These are phyloP conservation scores for Ctenopoma kingsleyae DNA, from an alignment of 2,797 vertebrate genomes.

Conservation along the genomic window DNA sequence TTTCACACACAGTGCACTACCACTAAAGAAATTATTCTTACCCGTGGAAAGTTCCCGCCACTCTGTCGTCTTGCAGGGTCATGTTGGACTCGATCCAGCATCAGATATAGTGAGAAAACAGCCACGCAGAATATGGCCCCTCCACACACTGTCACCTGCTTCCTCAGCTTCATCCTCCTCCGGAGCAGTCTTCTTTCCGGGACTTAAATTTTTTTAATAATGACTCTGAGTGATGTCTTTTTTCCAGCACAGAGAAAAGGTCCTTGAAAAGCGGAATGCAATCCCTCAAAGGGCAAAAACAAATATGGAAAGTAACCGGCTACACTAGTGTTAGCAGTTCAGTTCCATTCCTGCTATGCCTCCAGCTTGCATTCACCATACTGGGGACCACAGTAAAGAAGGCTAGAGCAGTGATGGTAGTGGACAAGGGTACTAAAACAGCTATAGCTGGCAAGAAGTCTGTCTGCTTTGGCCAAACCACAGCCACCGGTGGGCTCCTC, in stretches of 20 bases:
- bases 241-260: constrained; percentile 41
- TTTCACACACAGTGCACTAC: constrained; percentile 12
- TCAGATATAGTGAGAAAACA: constrained; percentile 98
- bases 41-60: constrained; percentile 96
- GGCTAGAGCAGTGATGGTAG: constrained; percentile 44
- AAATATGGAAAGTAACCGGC: constrained; percentile 37
- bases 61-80: constrained; percentile 92
- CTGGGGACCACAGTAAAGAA: constrained; percentile 50
- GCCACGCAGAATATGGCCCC: constrained; percentile 99
- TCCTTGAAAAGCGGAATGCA: constrained; percentile 50
- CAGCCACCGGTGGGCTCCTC: constrained; percentile 77
- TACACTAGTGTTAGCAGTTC: constrained; percentile 52
- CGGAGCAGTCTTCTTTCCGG: constrained; percentile 35
- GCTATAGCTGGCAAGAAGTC: constrained; percentile 70
- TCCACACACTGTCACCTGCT: constrained; percentile 97
- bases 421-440: constrained; percentile 65
- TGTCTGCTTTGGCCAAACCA: constrained; percentile 76
- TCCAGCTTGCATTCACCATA: constrained; percentile 70
- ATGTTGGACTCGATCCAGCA: constrained; percentile 98
- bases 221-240: constrained; percentile 36
- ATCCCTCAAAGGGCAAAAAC: constrained; percentile 38
- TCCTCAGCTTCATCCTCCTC: constrained; percentile 95
- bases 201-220: constrained; percentile 31
- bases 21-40: constrained; percentile 76
- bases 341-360: constrained; percentile 62